Evolutionary conservation across 2,888 invertebrate genomes (phyloP).

Genomic region (Oxystoma pomonae): DNA sequence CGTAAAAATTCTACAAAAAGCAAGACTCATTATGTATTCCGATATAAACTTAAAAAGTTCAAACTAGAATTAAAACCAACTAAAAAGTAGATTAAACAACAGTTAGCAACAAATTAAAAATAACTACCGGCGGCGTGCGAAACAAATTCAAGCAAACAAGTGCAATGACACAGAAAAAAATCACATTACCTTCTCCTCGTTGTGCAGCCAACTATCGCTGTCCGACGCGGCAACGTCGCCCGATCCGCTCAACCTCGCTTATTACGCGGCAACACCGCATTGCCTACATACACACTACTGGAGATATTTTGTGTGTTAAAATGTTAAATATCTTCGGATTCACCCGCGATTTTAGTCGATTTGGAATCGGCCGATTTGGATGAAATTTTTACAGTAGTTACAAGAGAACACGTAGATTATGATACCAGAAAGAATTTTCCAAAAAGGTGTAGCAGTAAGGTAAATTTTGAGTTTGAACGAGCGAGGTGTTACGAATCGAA

Average conservation of each 20-base stretch:
- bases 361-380: constrained; percentile 32
- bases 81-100: not conserved
- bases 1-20: too few relatives aligned
- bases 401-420: constrained; percentile 14
- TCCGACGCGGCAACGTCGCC: constrained; percentile 28
- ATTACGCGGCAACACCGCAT: constrained; percentile 37
- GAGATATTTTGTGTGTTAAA: constrained; percentile 26
- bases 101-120: not conserved
- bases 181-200: constrained; percentile 39
- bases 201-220: constrained; percentile 43
- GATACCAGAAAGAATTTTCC: constrained; percentile 31
- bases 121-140: not conserved
- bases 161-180: constrained; percentile 39
- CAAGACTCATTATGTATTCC: not conserved
- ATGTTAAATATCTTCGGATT: constrained; percentile 41
- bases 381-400: constrained; percentile 34
- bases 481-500: constrained; percentile 35
- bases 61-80: not conserved
- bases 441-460: constrained; percentile 30
- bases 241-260: not conserved
- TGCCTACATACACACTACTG: constrained; percentile 41
- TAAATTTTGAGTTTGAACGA: constrained; percentile 27
- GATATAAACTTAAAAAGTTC: not conserved
- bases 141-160: constrained; percentile 18
- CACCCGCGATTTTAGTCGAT: constrained; percentile 30